Base-by-base conservation (phyloP, 2,888 invertebrate species). In the Spatulosminthurus flaviceps region DNA sequence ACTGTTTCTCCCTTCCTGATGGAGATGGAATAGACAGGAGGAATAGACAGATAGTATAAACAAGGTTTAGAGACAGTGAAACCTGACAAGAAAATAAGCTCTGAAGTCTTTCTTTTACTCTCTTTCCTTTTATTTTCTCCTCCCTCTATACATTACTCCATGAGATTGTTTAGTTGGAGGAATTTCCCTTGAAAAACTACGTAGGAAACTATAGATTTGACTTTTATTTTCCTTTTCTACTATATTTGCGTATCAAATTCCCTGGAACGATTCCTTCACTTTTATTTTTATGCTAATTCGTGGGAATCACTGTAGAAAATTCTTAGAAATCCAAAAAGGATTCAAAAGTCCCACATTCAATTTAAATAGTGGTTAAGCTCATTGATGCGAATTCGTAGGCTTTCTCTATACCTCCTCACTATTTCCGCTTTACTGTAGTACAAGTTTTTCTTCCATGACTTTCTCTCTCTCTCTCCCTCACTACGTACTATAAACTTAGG, bases 281-380 rank as follows among this genome's bases (percentile, higher is more conserved):
- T 67, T 67, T 67, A 67, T 67, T 26, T 67, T 67, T 67, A 67
- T 67, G 67, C 24, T 67, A 67, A 67, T 67, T 26, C 29, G 11
- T 51, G 16, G 51, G 51, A 51, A 51, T 13, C 51, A 19, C 51
- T 19, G 51, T 51, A 51, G 67, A 67, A 26, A 67, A 19, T 51
- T 51, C 51, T n/a, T 67, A 19, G 67, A 24, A 26, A 67, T 67
- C 28, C 26, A n/a, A 29, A 26, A 51, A 16, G 28, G 66, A 22
- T 7, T 67, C 67, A 24, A 7, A 67, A 67, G 28, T 67, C 67
- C 67, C 29, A 22, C 67, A 67, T 28, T 67, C 67, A 67, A 67
- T 67, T 67, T 67, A 22, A 67, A 67, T 67, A 67, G 26, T 29
- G 24, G 67, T 67, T 28, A 67, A 67, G 26, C 29, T 29, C 29